Evolutionary conservation across 1,140 invertebrate genomes (phyloP), one percentile per base, ranked within the genome.

Genomic region (Lineus longissimus): DNA sequence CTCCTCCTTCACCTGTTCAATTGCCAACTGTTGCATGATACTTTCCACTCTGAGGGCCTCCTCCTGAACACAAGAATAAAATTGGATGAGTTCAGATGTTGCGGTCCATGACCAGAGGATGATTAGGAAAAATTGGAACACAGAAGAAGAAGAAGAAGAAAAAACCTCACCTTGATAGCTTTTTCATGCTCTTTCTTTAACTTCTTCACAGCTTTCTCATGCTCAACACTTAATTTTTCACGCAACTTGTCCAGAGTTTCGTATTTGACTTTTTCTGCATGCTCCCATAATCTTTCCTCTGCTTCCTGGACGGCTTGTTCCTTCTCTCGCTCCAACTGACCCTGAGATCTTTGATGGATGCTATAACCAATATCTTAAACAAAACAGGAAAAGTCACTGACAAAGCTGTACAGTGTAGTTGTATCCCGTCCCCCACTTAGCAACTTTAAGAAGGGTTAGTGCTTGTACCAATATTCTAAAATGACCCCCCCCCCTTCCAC

Each of bases 11-110:
- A 74, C 71, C 58, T 75, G 73, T 60, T 75, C 71, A 33, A 74
- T 71, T 0, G 74, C 70, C 11, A 70, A 47, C 43, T 76, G 74
- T 61, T 76, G 74, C 74, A 76, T 76, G 11, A 69, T 69, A 68
- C 73, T 72, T 55, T 76, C 74, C 31, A 76, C 71, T 25, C 63
- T 66, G 6, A 74, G 55, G 17, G 68, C 66, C 51, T 76, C 74
- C 63, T 76, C 73, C 74, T 76, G 56, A 54, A 43, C 55, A 36
- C 45, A 29, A 47, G 13, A 62, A 51, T 7, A 47, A n/a, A 22
- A 22, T 43, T 27, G 33, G 33, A 15, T 36, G 33, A 36, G 4
- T 36, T 36, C 33, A 36, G 15, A 36, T 4, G 4, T 36, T 4
- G 33, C 15, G 33, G 4, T 36, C 33, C 33, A 36, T 36, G 15